Evolutionary conservation across 2,113 vertebrate species (phyloP).

Genomic region (Calyptomena viridis): DNA sequence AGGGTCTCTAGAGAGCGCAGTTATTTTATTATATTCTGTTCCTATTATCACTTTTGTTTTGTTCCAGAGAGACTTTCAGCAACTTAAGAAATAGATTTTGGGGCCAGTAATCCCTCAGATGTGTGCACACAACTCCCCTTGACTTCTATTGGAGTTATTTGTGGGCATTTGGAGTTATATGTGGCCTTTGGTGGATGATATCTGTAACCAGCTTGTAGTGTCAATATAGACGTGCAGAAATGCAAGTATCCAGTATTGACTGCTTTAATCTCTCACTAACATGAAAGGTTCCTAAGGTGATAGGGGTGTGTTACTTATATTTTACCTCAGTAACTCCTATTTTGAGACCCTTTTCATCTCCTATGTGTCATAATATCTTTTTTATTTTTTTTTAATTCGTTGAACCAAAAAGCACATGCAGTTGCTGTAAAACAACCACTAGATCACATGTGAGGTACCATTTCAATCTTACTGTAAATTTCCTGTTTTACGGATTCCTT

Average conservation of each 20-base stretch:
- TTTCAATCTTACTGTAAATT: slow-evolving; percentile 62
- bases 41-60: slow-evolving; percentile 49
- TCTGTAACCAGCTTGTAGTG: background rate
- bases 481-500: slow-evolving; percentile 60
- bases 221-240: background rate
- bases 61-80: slow-evolving; percentile 54
- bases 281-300: background rate
- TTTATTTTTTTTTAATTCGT: background rate
- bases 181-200: background rate
- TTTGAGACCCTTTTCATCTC: background rate
- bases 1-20: background rate
- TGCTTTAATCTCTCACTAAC: slow-evolving; percentile 15
- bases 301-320: background rate
- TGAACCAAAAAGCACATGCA: background rate
- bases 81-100: slow-evolving; percentile 24
- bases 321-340: background rate
- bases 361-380: background rate
- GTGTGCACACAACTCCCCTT: background rate
- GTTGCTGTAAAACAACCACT: background rate
- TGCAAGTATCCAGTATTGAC: background rate
- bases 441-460: slow-evolving; percentile 34
- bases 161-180: background rate
- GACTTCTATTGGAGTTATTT: background rate
- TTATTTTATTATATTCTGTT: slow-evolving; percentile 57
- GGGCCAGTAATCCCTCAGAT: background rate